A percentile compares a stretch with the other conserved stretches of the same genome.
Evolutionary conservation across 2,888 invertebrate species (phyloP).

Genomic region (Hydrotaea cyrtoneurina): DNA sequence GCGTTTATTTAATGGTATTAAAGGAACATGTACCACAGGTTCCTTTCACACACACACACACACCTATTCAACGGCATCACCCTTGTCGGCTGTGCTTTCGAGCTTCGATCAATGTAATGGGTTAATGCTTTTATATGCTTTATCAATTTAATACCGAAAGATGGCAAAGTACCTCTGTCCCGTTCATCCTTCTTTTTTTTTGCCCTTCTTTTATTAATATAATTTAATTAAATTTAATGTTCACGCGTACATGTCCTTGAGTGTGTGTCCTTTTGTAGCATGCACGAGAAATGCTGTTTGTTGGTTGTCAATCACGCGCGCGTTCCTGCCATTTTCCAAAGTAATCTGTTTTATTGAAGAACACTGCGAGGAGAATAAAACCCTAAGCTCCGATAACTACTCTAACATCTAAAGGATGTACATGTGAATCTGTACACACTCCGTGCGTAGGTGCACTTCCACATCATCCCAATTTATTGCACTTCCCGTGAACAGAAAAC

Average conservation of each 20-base stretch:
- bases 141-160: constrained; percentile 41
- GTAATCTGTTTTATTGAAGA: constrained; percentile 33
- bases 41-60: constrained; percentile 23
- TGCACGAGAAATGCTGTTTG: constrained; percentile 39
- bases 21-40: constrained; percentile 47
- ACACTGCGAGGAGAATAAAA: background rate
- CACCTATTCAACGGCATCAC: too few species aligned
- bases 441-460: too few species aligned
- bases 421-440: background rate
- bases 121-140: constrained; percentile 43
- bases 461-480: constrained; percentile 12
- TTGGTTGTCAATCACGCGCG: constrained; percentile 27
- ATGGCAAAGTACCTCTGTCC: background rate
- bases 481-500: constrained; percentile 39
- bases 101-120: constrained; percentile 40
- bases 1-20: constrained; percentile 55
- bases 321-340: constrained; percentile 13
- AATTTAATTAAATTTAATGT: constrained; percentile 63
- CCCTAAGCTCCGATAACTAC: constrained; percentile 17
- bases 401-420: background rate
- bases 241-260: background rate
- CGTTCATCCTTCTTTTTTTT: background rate
- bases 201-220: constrained; percentile 30
- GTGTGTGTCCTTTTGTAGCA: background rate
- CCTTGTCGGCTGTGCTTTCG: background rate